Percentiles rank a stretch among this genome's conserved stretches.
Conservation (phyloP, 1,140 invertebrate species). For the Trachymyrmex septentrionalis region DNA sequence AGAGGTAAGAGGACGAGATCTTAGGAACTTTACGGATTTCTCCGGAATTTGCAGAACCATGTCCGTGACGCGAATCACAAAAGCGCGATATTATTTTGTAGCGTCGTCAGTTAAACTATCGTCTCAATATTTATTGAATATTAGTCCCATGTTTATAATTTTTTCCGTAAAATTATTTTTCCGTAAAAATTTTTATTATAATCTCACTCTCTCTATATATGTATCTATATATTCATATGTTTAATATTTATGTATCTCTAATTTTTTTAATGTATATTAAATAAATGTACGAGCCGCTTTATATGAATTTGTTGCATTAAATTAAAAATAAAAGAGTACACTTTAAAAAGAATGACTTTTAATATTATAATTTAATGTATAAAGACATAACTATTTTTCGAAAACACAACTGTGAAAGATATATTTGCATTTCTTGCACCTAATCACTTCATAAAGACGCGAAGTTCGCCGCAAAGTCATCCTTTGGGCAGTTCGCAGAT, state of each 20-base stretch:
- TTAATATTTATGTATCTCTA: too few species aligned
- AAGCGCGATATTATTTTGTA: constrained; percentile 45
- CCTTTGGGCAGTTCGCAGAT: constrained; percentile 38
- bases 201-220: too few species aligned
- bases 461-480: constrained; percentile 18
- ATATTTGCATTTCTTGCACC: not conserved
- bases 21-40: constrained; percentile 68
- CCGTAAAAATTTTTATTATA: not conserved
- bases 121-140: constrained; percentile 33
- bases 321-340: not conserved
- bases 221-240: too few species aligned
- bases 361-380: constrained; percentile 21
- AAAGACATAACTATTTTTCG: not conserved
- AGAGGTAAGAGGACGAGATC: not conserved
- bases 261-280: not conserved
- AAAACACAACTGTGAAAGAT: not conserved
- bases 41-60: constrained; percentile 63
- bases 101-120: not conserved
- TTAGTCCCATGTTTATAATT: constrained; percentile 4
- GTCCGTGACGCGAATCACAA: constrained; percentile 62
- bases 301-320: not conserved
- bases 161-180: not conserved
- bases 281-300: not conserved
- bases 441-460: constrained; percentile 28
- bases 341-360: not conserved